phyloP scores from a whole-genome alignment of 2,113 vertebrate genomes.

The Nettapus auritus region DNA sequence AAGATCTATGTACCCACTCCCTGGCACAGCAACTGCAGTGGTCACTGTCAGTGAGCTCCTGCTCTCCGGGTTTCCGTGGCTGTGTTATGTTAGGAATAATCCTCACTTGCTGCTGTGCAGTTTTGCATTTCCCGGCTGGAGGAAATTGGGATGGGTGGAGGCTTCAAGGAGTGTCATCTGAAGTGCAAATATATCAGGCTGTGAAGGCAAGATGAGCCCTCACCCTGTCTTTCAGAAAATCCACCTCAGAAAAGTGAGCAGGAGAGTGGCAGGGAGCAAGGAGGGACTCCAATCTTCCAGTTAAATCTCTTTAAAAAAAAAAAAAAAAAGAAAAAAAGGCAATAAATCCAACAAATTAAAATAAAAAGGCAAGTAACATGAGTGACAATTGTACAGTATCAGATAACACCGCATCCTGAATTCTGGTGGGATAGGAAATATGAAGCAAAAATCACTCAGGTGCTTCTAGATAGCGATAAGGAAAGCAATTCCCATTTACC shows the following conservation, averaged over 20 bases:
- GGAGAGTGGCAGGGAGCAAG: neutral
- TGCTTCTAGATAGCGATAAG: constrained; percentile 21
- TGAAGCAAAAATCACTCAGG: constrained; percentile 8
- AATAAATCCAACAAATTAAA: constrained; percentile 13
- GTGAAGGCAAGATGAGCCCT: constrained; percentile 21
- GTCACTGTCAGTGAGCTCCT: rapidly evolving
- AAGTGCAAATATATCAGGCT: constrained; percentile 6
- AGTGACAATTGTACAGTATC: constrained; percentile 5
- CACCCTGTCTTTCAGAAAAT: neutral
- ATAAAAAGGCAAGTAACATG: constrained; percentile 37
- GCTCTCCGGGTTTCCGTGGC: neutral
- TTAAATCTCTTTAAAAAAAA: neutral
- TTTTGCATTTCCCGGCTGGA: neutral
- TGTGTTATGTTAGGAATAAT: neutral
- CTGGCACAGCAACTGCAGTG: rapidly evolving
- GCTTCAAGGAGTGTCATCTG: neutral
- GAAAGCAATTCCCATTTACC: constrained; percentile 55
- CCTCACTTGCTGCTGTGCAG: neutral
- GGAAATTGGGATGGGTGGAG: neutral
- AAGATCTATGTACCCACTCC: neutral
- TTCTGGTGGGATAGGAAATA: constrained; percentile 35
- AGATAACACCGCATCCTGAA: constrained; percentile 33
- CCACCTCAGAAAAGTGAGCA: constrained; percentile 1
- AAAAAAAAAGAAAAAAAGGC: neutral
- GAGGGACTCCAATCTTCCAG: constrained; percentile 24